Base-by-base conservation (phyloP, 2,113 vertebrate species). In the Clinocottus analis region DNA sequence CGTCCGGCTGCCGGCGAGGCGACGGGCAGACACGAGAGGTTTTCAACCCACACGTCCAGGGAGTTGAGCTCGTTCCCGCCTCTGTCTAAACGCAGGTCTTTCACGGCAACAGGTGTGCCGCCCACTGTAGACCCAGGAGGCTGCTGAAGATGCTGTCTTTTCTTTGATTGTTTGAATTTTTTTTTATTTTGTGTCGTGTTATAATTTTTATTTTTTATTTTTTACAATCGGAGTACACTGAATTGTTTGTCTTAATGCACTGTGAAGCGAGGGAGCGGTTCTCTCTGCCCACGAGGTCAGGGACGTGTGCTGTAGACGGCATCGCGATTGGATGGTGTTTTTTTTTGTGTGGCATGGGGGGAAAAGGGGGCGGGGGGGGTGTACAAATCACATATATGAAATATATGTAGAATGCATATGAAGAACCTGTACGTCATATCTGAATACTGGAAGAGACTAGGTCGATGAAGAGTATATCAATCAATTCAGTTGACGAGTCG, bases 171-270 rank as follows among this genome's bases (percentile, higher is more conserved):
- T 79, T 85, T 27, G 3, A 3, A 0, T 19, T 31, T 47, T 21
- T 35, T 49, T 80, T 72, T 77, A n/a, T 59, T 53, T 85, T 87
- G 58, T 87, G 35, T 87, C n/a, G 49, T 84, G 67, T 85, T 61
- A 56, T 65, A 71, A 25, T 58, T 39, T 73, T 31, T 91, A 92
- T 89, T 41, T 41, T 41, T 33, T 33, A 5, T 90, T 92, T 89
- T 93, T 92, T 86, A 85, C 77, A 91, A 92, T 94, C 92, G 72
- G 91, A 94, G 93, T 94, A 95, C 94, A 95, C 95, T 95, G 95
- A 94, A 94, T 93, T 93, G 21, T 85, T 91, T 93, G 92, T 95
- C 93, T 95, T 95, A 94, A 94, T 95, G 94, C 95, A 95, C 95
- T 95, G 94, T 95, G 95, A 95, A 95, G 92, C 87, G 83, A 93